A percentile compares a stretch with the other conserved stretches of the same genome.
phyloP scores from a whole-genome alignment of 2,797 vertebrate genomes.

The Leptoclinus maculatus region DNA sequence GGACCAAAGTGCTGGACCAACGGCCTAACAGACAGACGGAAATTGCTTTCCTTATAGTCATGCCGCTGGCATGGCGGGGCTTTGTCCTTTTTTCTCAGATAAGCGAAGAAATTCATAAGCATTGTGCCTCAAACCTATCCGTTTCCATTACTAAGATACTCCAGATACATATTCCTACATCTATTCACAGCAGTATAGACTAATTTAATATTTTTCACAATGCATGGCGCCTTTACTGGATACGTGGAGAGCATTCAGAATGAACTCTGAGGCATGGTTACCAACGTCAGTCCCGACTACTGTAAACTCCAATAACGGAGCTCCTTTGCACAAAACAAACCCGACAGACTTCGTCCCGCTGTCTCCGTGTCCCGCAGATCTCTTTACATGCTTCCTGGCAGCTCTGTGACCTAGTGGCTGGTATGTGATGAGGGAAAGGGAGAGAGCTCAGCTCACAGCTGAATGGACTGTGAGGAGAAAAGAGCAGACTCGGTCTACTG shows the following conservation, averaged over 20 bases:
- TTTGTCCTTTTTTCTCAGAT: constrained; percentile 1
- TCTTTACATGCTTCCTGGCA: constrained; percentile 68
- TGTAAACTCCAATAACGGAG: constrained; percentile 36
- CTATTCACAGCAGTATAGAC: not conserved
- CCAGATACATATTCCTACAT: not conserved
- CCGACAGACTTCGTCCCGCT: constrained; percentile 34
- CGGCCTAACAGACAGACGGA: not conserved
- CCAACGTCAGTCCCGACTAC: constrained; percentile 24
- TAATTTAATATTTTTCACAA: not conserved
- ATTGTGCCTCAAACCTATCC: not conserved
- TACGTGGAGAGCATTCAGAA: constrained; percentile 1
- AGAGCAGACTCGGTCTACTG: constrained; percentile 37
- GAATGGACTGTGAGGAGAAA: constrained; percentile 40
- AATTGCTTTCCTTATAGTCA: not conserved
- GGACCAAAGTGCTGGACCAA: not conserved
- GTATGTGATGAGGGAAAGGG: constrained; percentile 50
- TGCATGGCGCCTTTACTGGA: not conserved
- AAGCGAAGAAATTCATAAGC: constrained; percentile 5
- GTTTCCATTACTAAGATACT: not conserved
- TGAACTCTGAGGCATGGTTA: constrained; percentile 4
- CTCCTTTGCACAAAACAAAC: constrained; percentile 46
- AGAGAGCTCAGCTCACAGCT: constrained; percentile 48
- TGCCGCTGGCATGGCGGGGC: not conserved
- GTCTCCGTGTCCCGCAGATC: constrained; percentile 54
- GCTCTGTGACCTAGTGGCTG: constrained; percentile 69